Evolutionary conservation across 2,113 vertebrate species (phyloP).

Genomic region (Apaloderma vittatum): DNA sequence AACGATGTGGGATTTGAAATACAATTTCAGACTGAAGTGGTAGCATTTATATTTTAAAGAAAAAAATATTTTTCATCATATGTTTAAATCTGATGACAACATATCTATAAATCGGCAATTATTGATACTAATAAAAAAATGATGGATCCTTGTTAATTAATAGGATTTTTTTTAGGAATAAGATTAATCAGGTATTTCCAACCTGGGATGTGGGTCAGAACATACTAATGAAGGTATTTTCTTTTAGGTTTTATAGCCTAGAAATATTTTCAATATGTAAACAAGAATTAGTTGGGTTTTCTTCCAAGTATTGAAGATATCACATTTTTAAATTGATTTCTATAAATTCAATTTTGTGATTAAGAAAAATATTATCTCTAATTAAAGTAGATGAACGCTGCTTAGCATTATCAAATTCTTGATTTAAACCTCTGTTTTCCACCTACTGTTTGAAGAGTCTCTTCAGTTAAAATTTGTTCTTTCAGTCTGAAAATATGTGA

Average conservation of each 20-base stretch:
- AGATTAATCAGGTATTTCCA: not conserved
- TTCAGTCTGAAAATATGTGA: conserved; percentile 19
- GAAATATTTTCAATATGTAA: not conserved
- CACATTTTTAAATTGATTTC: conserved; percentile 14
- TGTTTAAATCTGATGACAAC: not conserved
- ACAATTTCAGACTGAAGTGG: not conserved
- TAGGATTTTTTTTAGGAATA: not conserved
- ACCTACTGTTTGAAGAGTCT: conserved; percentile 26
- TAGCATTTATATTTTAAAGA: not conserved
- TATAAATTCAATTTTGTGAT: conserved; percentile 30
- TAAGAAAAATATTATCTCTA: conserved; percentile 18
- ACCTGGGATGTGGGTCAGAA: not conserved
- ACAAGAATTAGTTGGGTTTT: not conserved
- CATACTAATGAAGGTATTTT: not conserved
- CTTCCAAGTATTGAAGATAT: not conserved
- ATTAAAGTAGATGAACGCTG: conserved; percentile 32
- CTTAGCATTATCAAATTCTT: conserved; percentile 25
- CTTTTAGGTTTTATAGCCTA: not conserved
- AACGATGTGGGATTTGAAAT: not conserved
- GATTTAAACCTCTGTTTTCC: conserved; percentile 36
- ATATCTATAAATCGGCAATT: not conserved
- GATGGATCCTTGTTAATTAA: not conserved
- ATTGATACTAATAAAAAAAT: not conserved
- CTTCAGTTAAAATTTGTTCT: conserved; percentile 6
- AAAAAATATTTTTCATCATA: not conserved